Evolutionary conservation across 2,888 invertebrate genomes (phyloP).

Genomic region (Cosmopolites sordidus): DNA sequence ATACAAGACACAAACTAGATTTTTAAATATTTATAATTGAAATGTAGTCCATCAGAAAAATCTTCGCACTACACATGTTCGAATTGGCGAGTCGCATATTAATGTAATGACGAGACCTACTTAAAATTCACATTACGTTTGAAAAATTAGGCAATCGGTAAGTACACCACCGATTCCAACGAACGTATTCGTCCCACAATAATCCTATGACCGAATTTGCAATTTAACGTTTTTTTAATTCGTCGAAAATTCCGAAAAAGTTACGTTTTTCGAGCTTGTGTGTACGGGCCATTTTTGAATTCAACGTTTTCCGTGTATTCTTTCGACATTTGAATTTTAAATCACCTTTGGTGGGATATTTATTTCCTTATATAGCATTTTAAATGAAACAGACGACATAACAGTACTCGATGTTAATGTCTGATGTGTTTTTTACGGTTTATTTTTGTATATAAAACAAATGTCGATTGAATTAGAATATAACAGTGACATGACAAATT

Average conservation of each 20-base stretch:
- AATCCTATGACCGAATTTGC: too few relatives aligned
- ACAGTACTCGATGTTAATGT: too few relatives aligned
- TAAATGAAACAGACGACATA: too few relatives aligned
- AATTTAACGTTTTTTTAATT: neutral
- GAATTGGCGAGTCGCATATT: neutral
- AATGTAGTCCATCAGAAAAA: neutral
- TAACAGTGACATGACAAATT: too few relatives aligned
- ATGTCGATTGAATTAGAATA: too few relatives aligned
- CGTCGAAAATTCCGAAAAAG: neutral
- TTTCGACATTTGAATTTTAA: neutral
- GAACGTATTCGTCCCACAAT: too few relatives aligned
- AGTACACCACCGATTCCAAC: neutral
- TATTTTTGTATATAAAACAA: too few relatives aligned
- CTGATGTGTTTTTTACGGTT: too few relatives aligned
- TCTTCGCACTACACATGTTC: neutral
- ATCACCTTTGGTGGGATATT: neutral
- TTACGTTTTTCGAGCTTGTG: neutral
- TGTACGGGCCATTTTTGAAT: too few relatives aligned
- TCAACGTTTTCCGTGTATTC: too few relatives aligned
- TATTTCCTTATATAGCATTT: neutral
- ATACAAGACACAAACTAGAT: neutral
- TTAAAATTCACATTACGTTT: neutral
- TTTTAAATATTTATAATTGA: neutral
- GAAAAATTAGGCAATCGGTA: neutral
- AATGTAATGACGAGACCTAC: neutral